Evolutionary conservation across 2,888 invertebrate species (phyloP), one percentile per base, ranked within the genome.

Genomic region (Hypolimnas misippus): DNA sequence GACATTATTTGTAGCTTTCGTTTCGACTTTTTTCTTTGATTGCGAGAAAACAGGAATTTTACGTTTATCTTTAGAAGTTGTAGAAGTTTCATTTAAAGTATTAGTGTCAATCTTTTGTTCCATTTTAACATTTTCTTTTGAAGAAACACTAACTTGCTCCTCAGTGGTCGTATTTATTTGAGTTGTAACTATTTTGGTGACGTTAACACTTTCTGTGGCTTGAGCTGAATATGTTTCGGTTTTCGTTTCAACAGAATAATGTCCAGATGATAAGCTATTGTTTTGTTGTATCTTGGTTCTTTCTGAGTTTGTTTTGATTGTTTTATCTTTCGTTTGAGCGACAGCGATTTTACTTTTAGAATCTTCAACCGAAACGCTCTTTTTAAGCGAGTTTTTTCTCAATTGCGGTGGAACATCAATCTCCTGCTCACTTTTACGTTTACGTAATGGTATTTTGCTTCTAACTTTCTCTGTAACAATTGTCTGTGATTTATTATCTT

Each of bases 361-460:
- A 17, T 67, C 65, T 62, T 73, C 70, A 17, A 67, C 40, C 14
- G 67, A 73, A 55, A 57, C 59, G 46, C 65, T 63, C 55, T 73
- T 72, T 40, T 66, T 74, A 7, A 73, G 52, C 51, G 54, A 64
- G 0, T 42, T 17, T 44, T 46, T 55, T 31, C 63, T 55, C 3
- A 42, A 42, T 55, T 53, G 54, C 51, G 68, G 71, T 1, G 74
- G 69, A 17, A 76, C 57, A 54, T 74, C 73, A 35, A 78, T 74
- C 7, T 82, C 81, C 0, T 82, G 78, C 57, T 84, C 79, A 61
- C 81, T 88, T 61, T 73, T 82, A 3, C 83, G 78, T 70, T 79
- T 84, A 0, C 83, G 66, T 33, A 81, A 73, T 0, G 89, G 89
- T 72, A 89, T 87, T 76, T 76, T 89, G 2, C 84, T 83, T 50